Percentiles rank a stretch among this genome's conserved stretches.
Conservation (phyloP, 2,797 vertebrate species). For the Anomalospiza imberbis region DNA sequence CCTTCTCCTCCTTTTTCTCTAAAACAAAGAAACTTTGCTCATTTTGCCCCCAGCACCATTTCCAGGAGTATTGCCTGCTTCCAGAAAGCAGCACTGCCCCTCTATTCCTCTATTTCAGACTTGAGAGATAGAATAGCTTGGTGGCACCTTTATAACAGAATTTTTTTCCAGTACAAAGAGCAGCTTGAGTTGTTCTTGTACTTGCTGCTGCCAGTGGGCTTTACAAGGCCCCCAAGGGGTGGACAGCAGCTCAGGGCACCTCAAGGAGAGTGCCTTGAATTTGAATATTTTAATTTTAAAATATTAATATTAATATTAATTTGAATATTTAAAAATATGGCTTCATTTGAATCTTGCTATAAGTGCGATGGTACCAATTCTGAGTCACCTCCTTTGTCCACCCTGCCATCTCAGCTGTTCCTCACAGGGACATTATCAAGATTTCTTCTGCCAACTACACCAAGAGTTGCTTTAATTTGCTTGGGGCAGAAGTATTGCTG, state of each 20-base stretch:
- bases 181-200: background rate
- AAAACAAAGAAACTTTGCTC: background rate
- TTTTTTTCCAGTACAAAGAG: background rate
- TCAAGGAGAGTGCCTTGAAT: background rate
- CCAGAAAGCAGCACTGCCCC: background rate
- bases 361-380: background rate
- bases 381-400: background rate
- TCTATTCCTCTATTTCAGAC: background rate
- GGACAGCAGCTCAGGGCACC: background rate
- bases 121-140: background rate
- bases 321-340: too few species aligned
- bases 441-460: background rate
- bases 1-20: background rate
- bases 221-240: background rate
- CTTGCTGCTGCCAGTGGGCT: background rate
- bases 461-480: background rate
- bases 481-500: background rate
- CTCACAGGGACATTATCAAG: background rate
- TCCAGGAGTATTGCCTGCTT: background rate
- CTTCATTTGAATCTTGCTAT: background rate
- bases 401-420: background rate
- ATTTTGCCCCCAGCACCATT: accelerated
- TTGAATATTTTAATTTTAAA: too few species aligned
- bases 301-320: too few species aligned
- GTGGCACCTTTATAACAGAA: background rate